Evolutionary conservation across 2,888 invertebrate species (phyloP).

Genomic region (Luperina testacea): DNA sequence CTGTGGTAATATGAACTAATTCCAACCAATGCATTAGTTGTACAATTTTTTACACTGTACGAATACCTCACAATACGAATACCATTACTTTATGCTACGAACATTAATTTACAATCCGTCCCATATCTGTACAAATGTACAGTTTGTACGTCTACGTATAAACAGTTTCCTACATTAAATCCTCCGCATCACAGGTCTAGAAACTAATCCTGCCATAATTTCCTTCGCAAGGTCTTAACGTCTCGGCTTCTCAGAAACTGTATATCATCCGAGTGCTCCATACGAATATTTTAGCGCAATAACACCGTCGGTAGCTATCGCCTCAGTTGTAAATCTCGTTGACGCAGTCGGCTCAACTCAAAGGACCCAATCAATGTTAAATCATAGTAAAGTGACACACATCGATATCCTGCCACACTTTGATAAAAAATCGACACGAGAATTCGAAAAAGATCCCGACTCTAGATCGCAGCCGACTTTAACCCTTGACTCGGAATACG

Average conservation of each 20-base stretch:
- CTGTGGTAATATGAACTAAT: neutral
- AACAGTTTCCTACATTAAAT: slow-evolving; percentile 62
- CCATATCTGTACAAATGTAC: slow-evolving; percentile 17
- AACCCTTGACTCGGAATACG: slow-evolving; percentile 86
- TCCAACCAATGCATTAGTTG: neutral
- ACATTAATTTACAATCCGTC: neutral
- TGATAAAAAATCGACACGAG: slow-evolving; percentile 77
- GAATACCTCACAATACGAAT: neutral
- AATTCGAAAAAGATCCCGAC: slow-evolving; percentile 83
- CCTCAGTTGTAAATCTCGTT: slow-evolving; percentile 83
- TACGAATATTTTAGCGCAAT: slow-evolving; percentile 74
- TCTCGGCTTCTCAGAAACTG: slow-evolving; percentile 75
- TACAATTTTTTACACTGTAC: too few relatives aligned
- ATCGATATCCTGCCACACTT: slow-evolving; percentile 73
- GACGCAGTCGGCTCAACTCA: slow-evolving; percentile 76
- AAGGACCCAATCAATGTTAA: slow-evolving; percentile 86
- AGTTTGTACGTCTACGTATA: slow-evolving; percentile 51
- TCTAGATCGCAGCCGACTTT: slow-evolving; percentile 84
- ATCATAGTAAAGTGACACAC: slow-evolving; percentile 84
- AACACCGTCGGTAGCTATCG: slow-evolving; percentile 79
- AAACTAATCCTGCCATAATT: slow-evolving; percentile 78
- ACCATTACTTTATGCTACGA: neutral
- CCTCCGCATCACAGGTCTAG: slow-evolving; percentile 67
- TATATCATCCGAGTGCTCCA: slow-evolving; percentile 66
- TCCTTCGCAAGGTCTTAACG: slow-evolving; percentile 73